Percentiles rank a stretch among this genome's conserved stretches.
Evolutionary conservation across 2,888 invertebrate species (phyloP).

Genomic region (Cyaniris semiargus): DNA sequence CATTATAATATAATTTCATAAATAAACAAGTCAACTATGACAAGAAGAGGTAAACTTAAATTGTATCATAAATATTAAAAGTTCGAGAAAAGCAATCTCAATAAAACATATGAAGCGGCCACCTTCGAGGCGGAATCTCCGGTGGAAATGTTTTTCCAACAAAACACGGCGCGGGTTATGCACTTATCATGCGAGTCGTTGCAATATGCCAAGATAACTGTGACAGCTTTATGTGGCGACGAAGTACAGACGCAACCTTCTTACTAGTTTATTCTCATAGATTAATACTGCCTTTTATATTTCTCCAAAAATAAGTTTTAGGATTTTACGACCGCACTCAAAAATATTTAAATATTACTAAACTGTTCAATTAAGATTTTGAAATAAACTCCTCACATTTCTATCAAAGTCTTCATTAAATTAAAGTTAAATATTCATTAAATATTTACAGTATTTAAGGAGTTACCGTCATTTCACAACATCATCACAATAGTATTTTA

Average conservation of each 20-base stretch:
- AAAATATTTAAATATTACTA: too few relatives aligned
- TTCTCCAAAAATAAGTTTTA: not conserved
- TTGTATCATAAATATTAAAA: not conserved
- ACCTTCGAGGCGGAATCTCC: slow-evolving; percentile 17
- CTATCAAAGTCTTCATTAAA: too few relatives aligned
- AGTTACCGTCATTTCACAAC: too few relatives aligned
- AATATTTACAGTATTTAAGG: too few relatives aligned
- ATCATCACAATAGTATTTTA: too few relatives aligned
- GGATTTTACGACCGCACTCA: not conserved
- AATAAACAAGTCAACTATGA: not conserved
- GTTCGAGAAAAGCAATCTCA: slow-evolving; percentile 18
- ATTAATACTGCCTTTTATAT: not conserved
- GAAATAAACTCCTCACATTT: too few relatives aligned
- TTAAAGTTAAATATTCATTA: too few relatives aligned
- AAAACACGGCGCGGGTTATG: slow-evolving; percentile 45
- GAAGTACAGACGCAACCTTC: slow-evolving; percentile 33
- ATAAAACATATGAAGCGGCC: slow-evolving; percentile 10
- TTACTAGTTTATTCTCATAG: not conserved
- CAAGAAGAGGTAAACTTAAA: not conserved
- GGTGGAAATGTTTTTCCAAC: slow-evolving; percentile 46
- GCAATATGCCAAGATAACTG: slow-evolving; percentile 64
- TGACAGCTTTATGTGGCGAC: slow-evolving; percentile 63
- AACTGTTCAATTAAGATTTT: not conserved
- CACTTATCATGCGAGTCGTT: slow-evolving; percentile 65
- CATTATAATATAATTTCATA: not conserved